These are phyloP conservation scores for Amblyraja radiata DNA, from an alignment of 2,797 vertebrate genomes.

Conservation along the genomic window DNA sequence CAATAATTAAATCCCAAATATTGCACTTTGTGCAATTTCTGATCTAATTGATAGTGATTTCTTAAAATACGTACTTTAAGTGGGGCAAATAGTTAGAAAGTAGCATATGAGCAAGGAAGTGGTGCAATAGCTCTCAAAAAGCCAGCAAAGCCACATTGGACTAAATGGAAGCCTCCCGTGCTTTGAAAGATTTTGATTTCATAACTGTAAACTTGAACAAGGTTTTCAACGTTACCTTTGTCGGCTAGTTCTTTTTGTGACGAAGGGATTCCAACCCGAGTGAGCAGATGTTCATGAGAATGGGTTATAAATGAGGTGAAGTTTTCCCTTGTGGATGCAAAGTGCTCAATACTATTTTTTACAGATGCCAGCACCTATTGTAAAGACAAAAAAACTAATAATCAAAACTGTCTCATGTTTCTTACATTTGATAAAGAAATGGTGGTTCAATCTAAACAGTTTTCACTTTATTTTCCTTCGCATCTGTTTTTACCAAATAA, in stretches of 20 bases:
- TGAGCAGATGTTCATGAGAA: slow-evolving; percentile 85
- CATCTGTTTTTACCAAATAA: background rate
- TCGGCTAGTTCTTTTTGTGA: background rate
- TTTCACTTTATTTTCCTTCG: background rate
- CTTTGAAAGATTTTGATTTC: background rate
- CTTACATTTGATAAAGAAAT: background rate
- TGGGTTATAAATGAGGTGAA: slow-evolving; percentile 77
- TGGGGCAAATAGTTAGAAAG: background rate
- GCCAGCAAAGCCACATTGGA: background rate
- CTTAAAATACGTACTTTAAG: background rate
- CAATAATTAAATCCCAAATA: background rate
- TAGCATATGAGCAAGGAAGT: background rate
- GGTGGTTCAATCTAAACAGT: background rate
- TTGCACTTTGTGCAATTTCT: background rate
- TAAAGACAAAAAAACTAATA: slow-evolving; percentile 40
- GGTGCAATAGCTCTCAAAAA: too few species aligned
- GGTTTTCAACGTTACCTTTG: background rate
- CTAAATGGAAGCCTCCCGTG: background rate
- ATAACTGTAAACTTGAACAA: background rate
- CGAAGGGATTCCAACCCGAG: slow-evolving; percentile 63
- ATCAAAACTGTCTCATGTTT: background rate
- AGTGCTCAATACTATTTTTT: slow-evolving; percentile 89
- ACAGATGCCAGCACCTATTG: slow-evolving; percentile 84
- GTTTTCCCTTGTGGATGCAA: slow-evolving; percentile 70
- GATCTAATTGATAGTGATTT: background rate